phyloP scores from a whole-genome alignment of 2,888 invertebrate genomes.

The Podabrus alpinus region DNA sequence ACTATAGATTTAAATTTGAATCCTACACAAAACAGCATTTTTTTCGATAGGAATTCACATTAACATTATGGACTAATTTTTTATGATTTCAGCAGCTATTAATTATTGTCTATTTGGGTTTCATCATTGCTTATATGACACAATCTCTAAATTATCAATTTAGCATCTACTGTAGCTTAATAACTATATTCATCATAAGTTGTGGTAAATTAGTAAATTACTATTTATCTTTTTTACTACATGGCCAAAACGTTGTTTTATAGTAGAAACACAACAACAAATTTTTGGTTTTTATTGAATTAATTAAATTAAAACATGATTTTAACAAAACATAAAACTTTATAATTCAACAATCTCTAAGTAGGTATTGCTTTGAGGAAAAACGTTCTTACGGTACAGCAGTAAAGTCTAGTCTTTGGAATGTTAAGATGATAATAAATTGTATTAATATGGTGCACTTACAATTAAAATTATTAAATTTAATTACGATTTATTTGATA shows the following conservation, averaged over 20 bases:
- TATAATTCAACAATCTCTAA: not conserved
- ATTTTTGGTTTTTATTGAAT: not conserved
- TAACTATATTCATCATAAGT: not conserved
- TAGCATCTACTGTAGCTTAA: not conserved
- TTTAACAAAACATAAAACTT: not conserved
- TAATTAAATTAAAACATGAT: not conserved
- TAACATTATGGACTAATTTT: not conserved
- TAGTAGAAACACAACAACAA: not conserved
- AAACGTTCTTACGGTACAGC: not conserved
- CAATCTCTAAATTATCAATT: not conserved
- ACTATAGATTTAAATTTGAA: not conserved
- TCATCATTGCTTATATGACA: not conserved
- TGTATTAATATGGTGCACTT: not conserved
- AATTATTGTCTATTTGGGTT: not conserved
- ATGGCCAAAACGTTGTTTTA: not conserved
- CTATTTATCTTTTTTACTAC: not conserved
- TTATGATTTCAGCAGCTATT: not conserved
- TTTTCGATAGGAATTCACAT: not conserved
- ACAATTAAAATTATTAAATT: not conserved
- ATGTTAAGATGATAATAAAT: not conserved
- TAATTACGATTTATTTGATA: not conserved
- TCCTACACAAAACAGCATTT: not conserved
- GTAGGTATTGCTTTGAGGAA: not conserved
- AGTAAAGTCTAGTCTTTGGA: not conserved
- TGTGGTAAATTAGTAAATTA: not conserved